Base-by-base conservation (phyloP, 2,797 vertebrate species). In the Sebastiscus albofasciatus region DNA sequence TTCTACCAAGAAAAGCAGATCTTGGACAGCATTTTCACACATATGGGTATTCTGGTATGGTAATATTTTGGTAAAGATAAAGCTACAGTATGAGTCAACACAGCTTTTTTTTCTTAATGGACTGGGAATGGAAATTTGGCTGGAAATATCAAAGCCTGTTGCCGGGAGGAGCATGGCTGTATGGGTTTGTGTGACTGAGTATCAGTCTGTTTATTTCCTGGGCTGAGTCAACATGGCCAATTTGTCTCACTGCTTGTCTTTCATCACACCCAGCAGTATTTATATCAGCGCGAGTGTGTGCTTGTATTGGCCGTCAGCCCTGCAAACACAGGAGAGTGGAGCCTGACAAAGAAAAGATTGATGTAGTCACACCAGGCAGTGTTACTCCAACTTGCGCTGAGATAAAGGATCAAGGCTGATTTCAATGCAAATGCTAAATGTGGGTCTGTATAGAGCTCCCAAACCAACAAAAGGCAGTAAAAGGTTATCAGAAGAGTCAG, bases 171-270 rank as follows among this genome's bases (percentile, higher is more conserved):
- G 13, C n/a, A 68, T 52, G 72, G 27, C 14, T n/a, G 16, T 16
- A 29, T 33, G n/a, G 68, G 58, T 76, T 67, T 52, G 29, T 31
- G 14, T 34, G 16, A 27, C 31, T 52, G 12, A 13, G 59, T 52
- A 33, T 60, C 18, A 26, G 60, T 62, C 34, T 78, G 39, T 79
- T 81, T 74, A 62, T 85, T 83, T 80, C 67, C 34, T 49, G 61
- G 39, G 24, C 60, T 81, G 61, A 80, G 42, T 84, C 76, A 82
- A 70, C 59, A 61, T 69, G 49, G 27, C 27, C 1, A 58, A n/a
- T 54, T 72, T 64, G 49, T 62, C 67, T 79, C 55, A 22, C 27
- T 49, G 81, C 79, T 64, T 72, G 66, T 49, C 52, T 56, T 77
- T 52, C 46, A 42, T 68, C 46, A 72, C 67, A 67, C 26, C 56